Base-by-base conservation (phyloP, 2,888 invertebrate species). In the Euspilapteryx auroguttella region DNA sequence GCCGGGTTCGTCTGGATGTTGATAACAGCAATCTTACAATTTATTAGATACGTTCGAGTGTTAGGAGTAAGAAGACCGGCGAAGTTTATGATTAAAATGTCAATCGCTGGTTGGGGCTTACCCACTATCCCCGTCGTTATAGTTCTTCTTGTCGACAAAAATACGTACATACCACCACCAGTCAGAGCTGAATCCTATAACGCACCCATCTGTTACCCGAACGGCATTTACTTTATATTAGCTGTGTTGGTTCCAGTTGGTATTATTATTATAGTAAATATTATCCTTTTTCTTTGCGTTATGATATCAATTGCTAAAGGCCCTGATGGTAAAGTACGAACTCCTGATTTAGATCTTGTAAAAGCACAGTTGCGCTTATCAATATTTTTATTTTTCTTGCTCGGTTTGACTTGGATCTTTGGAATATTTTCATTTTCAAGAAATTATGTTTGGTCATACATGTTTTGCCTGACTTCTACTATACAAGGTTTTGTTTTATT, bases 1-100 rank as follows among this genome's bases (percentile, higher is more conserved):
- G 79, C 83, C 2, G 79, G 83, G 34, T 87, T 87, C 42, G 77
- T 79, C 42, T 87, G 86, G 87, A 86, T 86, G 86, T 52, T 86
- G 12, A 81, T 86, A 30, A 82, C 85, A 30, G 85, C 83, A 2
- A 56, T 81, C 27, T 55, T 86, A 31, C 86, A 86, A 49, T 86
- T 85, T 47, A 75, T 84, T 30, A 71, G 83, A 27, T 85, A 85
- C 40, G 86, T 86, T 1, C 77, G 79, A 33, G 82, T 86, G 1
- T 61, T 86, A 27, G 84, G 83, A 3, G 73, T 73, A 1, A 52
- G 57, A 8, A 57, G 79, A 21, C 81, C 81, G 4, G 68, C 78
- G 0, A 64, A 80, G 34, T 86, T 84, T 44, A 79, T 84, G 45
- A 47, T 80, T 4, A 84, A 85, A 46, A 78, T 82, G 10, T 78